Conservation (phyloP, 2,888 invertebrate species). For the Thyatira batis region DNA sequence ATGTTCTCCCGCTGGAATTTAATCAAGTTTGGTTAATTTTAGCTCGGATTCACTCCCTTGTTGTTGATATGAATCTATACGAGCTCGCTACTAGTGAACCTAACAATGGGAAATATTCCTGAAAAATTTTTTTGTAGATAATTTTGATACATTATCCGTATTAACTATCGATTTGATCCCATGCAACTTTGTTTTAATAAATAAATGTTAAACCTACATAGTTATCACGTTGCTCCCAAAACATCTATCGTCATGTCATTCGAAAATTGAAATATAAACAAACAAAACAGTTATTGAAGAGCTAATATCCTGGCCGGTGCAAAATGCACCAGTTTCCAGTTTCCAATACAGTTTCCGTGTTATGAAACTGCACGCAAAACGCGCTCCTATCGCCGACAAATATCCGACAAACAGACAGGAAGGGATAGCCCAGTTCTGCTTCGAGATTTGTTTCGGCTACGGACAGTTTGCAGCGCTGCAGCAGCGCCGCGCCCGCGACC, state of each 20-base stretch:
- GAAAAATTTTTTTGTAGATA: neutral
- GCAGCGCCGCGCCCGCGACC: constrained; percentile 32
- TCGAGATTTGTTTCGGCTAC: constrained; percentile 51
- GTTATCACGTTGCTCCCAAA: too few relatives aligned
- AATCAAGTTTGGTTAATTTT: neutral
- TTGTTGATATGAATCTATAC: neutral
- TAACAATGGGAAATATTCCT: neutral
- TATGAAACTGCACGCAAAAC: constrained; percentile 27
- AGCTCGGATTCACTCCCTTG: neutral
- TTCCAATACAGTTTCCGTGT: constrained; percentile 21
- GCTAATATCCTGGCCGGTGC: constrained; percentile 44
- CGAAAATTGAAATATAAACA: neutral
- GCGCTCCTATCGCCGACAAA: constrained; percentile 36
- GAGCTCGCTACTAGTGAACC: neutral
- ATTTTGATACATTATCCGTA: too few relatives aligned
- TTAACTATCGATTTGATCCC: too few relatives aligned
- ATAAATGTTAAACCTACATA: too few relatives aligned
- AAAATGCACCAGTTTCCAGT: constrained; percentile 19
- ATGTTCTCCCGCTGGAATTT: neutral
- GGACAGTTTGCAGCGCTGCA: constrained; percentile 33
- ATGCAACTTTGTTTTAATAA: too few relatives aligned
- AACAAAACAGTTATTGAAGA: constrained; percentile 39
- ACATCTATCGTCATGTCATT: neutral
- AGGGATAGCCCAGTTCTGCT: constrained; percentile 44
- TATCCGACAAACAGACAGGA: constrained; percentile 43